Percentiles rank a stretch among this genome's conserved stretches.
phyloP scores from a whole-genome alignment of 1,140 invertebrate genomes.

The Cherax destructor region DNA sequence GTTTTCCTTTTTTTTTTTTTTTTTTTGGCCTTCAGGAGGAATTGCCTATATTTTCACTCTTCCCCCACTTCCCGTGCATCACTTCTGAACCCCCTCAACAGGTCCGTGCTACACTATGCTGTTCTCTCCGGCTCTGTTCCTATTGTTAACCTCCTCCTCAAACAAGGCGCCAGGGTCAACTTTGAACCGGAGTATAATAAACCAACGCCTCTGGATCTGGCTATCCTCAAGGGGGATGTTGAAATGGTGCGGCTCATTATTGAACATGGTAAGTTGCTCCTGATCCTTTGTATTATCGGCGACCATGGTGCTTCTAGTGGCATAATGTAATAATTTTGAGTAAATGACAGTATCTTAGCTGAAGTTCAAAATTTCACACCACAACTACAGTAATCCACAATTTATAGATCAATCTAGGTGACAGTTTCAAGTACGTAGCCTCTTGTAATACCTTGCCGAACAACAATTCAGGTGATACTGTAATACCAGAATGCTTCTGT shows the following conservation, averaged over 20 bases:
- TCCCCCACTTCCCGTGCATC: conserved; percentile 10
- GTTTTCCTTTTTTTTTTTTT: background rate
- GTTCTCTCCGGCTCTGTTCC: conserved; percentile 86
- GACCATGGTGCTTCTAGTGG: too few species aligned
- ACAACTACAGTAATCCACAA: too few species aligned
- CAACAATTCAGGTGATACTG: too few species aligned
- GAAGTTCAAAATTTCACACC: too few species aligned
- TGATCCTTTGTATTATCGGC: too few species aligned
- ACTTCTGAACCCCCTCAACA: conserved; percentile 28
- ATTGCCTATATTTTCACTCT: conserved; percentile 32
- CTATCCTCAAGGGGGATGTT: conserved; percentile 88
- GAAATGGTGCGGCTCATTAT: conserved; percentile 83
- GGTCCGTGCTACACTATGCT: conserved; percentile 90
- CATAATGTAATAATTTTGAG: too few species aligned
- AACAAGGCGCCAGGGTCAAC: conserved; percentile 86
- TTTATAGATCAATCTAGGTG: too few species aligned
- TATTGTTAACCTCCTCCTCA: conserved; percentile 87
- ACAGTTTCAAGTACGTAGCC: too few species aligned
- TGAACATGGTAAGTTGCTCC: conserved; percentile 79
- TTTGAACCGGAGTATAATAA: conserved; percentile 82
- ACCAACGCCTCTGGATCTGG: conserved; percentile 88
- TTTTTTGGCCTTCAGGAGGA: conserved; percentile 20
- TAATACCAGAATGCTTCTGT: too few species aligned
- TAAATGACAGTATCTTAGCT: too few species aligned
- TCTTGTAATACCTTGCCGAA: too few species aligned